These are phyloP conservation scores for Danaus plexippus DNA, from an alignment of 1,140 invertebrate genomes.

Conservation along the genomic window DNA sequence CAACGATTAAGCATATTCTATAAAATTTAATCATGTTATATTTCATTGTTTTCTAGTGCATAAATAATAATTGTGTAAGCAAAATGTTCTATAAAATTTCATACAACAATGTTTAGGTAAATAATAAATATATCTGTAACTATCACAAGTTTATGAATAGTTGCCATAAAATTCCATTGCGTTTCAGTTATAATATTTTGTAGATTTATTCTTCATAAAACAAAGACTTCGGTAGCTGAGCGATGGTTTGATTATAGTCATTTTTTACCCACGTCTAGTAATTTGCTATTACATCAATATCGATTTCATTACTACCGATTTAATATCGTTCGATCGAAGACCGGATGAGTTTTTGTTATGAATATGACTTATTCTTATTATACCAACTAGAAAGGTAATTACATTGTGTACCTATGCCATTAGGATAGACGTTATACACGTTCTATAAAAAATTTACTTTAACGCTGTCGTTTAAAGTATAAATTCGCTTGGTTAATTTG, in stretches of 20 bases:
- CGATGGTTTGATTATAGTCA: slow-evolving; percentile 52
- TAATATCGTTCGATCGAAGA: slow-evolving; percentile 41
- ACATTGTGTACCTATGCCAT: slow-evolving; percentile 39
- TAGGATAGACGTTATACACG: slow-evolving; percentile 10
- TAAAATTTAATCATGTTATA: too few relatives aligned
- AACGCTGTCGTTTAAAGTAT: slow-evolving; percentile 4
- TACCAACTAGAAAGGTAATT: slow-evolving; percentile 53
- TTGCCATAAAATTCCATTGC: too few relatives aligned
- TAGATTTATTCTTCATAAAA: not conserved
- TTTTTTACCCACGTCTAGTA: slow-evolving; percentile 38
- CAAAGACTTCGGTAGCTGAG: slow-evolving; percentile 34
- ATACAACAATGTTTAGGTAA: too few relatives aligned
- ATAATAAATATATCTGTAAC: too few relatives aligned
- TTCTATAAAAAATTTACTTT: slow-evolving; percentile 14
- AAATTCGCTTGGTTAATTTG: slow-evolving; percentile 9
- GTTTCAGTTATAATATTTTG: too few relatives aligned
- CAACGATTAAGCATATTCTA: too few relatives aligned
- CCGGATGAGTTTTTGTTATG: slow-evolving; percentile 56
- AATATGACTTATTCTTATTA: slow-evolving; percentile 45
- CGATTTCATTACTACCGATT: slow-evolving; percentile 61
- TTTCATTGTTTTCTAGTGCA: too few relatives aligned
- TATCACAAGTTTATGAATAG: too few relatives aligned
- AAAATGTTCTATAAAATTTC: too few relatives aligned
- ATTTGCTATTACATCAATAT: slow-evolving; percentile 51
- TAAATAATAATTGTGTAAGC: too few relatives aligned